These are phyloP conservation scores for Pleuronectes platessa DNA, from an alignment of 2,113 vertebrate species.

Conservation along the genomic window DNA sequence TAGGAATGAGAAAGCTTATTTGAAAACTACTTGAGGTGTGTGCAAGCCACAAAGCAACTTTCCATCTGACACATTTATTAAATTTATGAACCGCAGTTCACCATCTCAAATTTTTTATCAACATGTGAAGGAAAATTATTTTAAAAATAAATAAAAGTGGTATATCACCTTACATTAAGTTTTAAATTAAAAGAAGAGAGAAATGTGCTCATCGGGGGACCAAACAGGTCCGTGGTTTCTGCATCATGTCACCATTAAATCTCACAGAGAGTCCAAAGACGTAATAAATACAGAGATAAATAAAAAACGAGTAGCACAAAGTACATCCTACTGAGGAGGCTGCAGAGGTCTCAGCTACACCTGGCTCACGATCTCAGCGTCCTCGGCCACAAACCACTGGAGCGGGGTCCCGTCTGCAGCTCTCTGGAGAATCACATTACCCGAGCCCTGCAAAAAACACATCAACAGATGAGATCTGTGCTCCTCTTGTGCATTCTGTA, in stretches of 20 bases:
- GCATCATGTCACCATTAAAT: slow-evolving; percentile 49
- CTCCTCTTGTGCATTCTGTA: background rate
- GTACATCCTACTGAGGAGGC: slow-evolving; percentile 19
- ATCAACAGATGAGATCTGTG: slow-evolving; percentile 1
- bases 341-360: slow-evolving; percentile 75
- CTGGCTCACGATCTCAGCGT: slow-evolving; percentile 89
- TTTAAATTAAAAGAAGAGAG: slow-evolving; percentile 64
- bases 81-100: slow-evolving; percentile 31
- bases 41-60: slow-evolving; percentile 68
- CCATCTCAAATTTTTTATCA: slow-evolving; percentile 9
- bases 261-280: slow-evolving; percentile 71
- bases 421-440: slow-evolving; percentile 84
- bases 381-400: slow-evolving; percentile 88
- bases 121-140: slow-evolving; percentile 37
- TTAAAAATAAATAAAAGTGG: slow-evolving; percentile 77
- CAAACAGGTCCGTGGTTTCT: slow-evolving; percentile 41
- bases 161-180: slow-evolving; percentile 68
- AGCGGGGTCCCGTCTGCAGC: slow-evolving; percentile 87
- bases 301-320: slow-evolving; percentile 25
- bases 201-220: background rate
- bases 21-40: slow-evolving; percentile 55
- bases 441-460: slow-evolving; percentile 72
- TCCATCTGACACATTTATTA: slow-evolving; percentile 29
- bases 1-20: slow-evolving; percentile 40
- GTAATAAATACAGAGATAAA: slow-evolving; percentile 78